Percentiles rank a stretch among this genome's conserved stretches.
Evolutionary conservation across 1,140 invertebrate genomes (phyloP).

Genomic region (Drosophila sulfurigaster): DNA sequence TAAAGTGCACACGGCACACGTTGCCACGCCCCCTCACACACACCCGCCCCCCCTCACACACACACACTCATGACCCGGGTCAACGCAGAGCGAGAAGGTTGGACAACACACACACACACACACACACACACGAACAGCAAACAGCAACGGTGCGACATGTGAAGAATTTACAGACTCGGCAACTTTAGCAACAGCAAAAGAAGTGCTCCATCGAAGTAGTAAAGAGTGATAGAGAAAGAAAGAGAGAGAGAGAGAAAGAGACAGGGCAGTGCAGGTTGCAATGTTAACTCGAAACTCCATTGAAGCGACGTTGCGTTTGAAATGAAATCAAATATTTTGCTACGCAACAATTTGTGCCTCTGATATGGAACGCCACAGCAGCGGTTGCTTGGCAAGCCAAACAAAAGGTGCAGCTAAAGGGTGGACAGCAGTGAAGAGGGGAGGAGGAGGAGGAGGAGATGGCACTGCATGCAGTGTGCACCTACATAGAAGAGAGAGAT

Average conservation of each 20-base stretch:
- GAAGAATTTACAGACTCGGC: constrained; percentile 30
- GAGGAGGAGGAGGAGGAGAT: background rate
- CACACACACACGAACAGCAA: constrained; percentile 16
- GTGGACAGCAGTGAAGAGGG: constrained; percentile 10
- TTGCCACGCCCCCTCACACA: background rate
- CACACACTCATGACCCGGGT: background rate
- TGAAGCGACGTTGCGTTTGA: constrained; percentile 55
- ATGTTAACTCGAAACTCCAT: constrained; percentile 46
- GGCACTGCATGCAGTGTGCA: background rate
- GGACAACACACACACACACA: constrained; percentile 15
- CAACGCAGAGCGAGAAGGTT: background rate
- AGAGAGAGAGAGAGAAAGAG: background rate
- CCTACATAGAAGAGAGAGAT: background rate
- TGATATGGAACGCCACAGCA: constrained; percentile 42
- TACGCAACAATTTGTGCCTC: constrained; percentile 67
- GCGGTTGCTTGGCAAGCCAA: background rate
- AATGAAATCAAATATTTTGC: constrained; percentile 79
- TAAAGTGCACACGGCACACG: constrained; percentile 60
- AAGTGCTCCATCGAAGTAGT: background rate
- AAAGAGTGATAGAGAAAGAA: background rate
- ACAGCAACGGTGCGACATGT: constrained; percentile 32
- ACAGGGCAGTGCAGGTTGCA: constrained; percentile 1
- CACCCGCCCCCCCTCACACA: background rate
- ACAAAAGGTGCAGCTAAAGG: background rate
- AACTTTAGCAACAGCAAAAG: background rate